Base-by-base conservation (phyloP, 2,888 invertebrate species). In the Parthenolecanium corni region DNA sequence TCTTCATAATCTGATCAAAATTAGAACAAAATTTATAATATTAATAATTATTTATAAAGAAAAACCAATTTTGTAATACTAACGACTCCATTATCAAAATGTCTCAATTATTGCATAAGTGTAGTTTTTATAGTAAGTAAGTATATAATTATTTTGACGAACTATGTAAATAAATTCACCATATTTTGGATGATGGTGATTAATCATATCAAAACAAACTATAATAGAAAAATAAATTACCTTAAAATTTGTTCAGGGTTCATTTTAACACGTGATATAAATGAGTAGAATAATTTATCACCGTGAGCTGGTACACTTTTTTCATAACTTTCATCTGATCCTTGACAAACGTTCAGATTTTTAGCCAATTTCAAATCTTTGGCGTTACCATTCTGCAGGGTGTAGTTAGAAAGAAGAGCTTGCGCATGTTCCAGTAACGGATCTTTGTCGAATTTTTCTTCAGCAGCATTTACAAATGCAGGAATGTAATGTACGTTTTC, bases 221-320 rank as follows among this genome's bases (percentile, higher is more conserved):
- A n/a, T n/a, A 31, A 31, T 6, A 31, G 9, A 31, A 31, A 31
- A 31, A 31, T 9, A 31, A 31, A 6, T 68, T 74, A 89, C 90
- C 91, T 82, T 56, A 92, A 74, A 69, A 90, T 80, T 74, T 92
- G 92, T 16, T 86, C 84, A 1, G 89, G 89, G 77, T 86, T 86
- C 53, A 77, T 75, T 67, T 85, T 81, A 62, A 91, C 77, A 64
- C 82, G 81, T 47, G 82, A 81, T 21, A 86, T 73, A 71, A 91
- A 90, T 64, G 85, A 80, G 73, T 91, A 86, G 71, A 89, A 90
- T 73, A 86, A 78, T 66, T 82, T 77, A 73, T 92, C 91, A 0
- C 90, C 91, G 71, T 92, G 91, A 25, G 82, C 78, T 0, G 91
- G 89, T 61, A 81, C 72, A 1, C 81, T 79, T 69, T 86, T 88